A percentile compares a stretch with the other conserved stretches of the same genome.
These are phyloP conservation scores for Portunus trituberculatus DNA, from an alignment of 1,140 invertebrate genomes.

Conservation along the genomic window DNA sequence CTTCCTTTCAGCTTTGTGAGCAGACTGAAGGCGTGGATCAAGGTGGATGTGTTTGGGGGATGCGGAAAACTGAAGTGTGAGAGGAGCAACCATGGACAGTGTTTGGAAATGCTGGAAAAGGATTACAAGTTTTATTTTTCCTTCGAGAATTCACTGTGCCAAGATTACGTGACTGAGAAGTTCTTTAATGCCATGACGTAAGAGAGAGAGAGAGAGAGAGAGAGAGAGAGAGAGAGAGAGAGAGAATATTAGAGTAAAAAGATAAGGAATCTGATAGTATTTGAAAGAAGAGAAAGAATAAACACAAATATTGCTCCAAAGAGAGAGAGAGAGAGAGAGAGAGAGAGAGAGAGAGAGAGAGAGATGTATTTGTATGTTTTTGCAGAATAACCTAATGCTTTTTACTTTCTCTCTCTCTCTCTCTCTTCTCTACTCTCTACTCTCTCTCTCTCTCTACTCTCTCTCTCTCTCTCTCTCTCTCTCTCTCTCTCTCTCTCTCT, in stretches of 20 bases:
- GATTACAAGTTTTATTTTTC: slow-evolving; percentile 64
- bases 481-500: neutral
- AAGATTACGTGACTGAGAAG: slow-evolving; percentile 63
- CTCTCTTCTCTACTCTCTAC: slow-evolving; percentile 10
- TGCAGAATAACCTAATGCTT: too few relatives aligned
- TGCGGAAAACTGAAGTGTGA: slow-evolving; percentile 9
- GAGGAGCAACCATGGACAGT: neutral
- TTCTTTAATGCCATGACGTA: slow-evolving; percentile 42
- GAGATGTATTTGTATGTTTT: neutral
- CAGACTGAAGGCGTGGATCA: neutral
- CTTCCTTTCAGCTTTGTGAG: neutral
- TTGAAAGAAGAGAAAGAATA: neutral
- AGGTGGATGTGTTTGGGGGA: slow-evolving; percentile 17
- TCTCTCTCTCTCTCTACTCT: neutral
- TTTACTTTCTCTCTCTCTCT: slow-evolving; percentile 36
- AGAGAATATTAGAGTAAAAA: neutral
- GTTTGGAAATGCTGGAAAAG: neutral
- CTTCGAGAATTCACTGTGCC: slow-evolving; percentile 67
- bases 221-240: neutral
- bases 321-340: slow-evolving; percentile 62
- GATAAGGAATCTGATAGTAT: neutral
- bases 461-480: slow-evolving; percentile 13
- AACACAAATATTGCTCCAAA: too few relatives aligned
- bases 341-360: slow-evolving; percentile 62
- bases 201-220: neutral